Evolutionary conservation across 1,140 invertebrate genomes (phyloP), one percentile per base, ranked within the genome.

Genomic region (Eubasilissa regina): DNA sequence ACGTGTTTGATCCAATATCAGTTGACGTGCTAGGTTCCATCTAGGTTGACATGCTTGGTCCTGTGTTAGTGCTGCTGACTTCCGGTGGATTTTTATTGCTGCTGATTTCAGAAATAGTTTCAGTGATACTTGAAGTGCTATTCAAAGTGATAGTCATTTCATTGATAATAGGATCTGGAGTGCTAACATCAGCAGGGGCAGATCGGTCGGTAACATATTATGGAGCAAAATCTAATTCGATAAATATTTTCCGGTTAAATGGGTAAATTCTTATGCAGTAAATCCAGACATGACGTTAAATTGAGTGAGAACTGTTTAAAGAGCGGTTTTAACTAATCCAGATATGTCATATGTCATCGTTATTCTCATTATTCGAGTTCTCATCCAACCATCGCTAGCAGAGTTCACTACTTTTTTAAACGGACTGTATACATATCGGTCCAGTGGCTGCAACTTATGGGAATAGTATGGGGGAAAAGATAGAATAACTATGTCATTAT

Each of bases 321-420:
- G 86, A 78, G 87, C 86, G 82, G 84, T 79, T 44, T 81, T 74
- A 45, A 88, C 80, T 68, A 90, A 86, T 8, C 76, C 81, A 58
- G 87, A 85, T 66, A 90, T 86, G 77, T 90, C 87, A 83, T 89
- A 90, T 44, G 90, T 88, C 12, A 85, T 85, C 83, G 91, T 88
- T 9, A 86, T 83, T 84, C 87, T 89, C n/a, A 87, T 86, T 48
- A 87, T 85, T 78, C 91, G 83, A 73, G 58, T 86, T 81, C 83
- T 64, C 85, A 90, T 84, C 88, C 89, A 91, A 51, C 56, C 84
- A 83, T 89, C 85, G 70, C 84, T 85, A 19, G 84, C 83, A 11
- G 80, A 51, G 76, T 87, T 86, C 68, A 86, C 84, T 81, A 83
- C 81, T 75, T 84, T 85, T 74, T 88, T 88, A 4, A 89, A 85